Conservation (phyloP, 2,888 invertebrate species). For the Seira ritae region DNA sequence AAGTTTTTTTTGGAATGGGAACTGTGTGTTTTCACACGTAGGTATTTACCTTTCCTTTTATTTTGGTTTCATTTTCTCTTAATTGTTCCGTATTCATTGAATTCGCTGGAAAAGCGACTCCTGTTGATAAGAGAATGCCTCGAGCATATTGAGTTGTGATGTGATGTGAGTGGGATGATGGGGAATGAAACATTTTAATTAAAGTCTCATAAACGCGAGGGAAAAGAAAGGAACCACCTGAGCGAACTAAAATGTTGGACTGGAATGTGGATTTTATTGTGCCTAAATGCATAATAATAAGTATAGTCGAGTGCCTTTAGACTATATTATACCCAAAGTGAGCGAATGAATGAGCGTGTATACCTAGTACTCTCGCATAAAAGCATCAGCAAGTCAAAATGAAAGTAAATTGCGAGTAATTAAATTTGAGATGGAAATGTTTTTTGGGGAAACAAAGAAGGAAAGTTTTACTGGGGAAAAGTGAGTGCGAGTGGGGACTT, state of each 20-base stretch:
- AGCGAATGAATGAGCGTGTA: slow-evolving; percentile 1
- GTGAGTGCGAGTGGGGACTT: not conserved
- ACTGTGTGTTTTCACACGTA: not conserved
- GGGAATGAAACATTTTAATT: slow-evolving; percentile 62
- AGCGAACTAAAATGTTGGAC: slow-evolving; percentile 23
- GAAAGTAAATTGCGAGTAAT: slow-evolving; percentile 64
- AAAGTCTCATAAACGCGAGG: slow-evolving; percentile 57
- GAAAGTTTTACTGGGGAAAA: slow-evolving; percentile 6
- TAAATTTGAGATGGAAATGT: slow-evolving; percentile 66
- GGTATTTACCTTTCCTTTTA: slow-evolving; percentile 47
- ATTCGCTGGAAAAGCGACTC: slow-evolving; percentile 14
- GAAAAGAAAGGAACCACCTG: slow-evolving; percentile 44
- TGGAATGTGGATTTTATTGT: not conserved
- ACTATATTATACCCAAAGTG: no score
- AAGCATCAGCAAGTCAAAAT: slow-evolving; percentile 49
- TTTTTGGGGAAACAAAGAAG: slow-evolving; percentile 58
- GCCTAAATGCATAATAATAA: not conserved
- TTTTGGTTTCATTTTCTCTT: slow-evolving; percentile 60
- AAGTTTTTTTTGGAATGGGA: not conserved
- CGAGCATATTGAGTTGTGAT: not conserved
- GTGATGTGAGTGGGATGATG: slow-evolving; percentile 17
- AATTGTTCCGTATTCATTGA: slow-evolving; percentile 59
- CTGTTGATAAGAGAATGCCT: not conserved
- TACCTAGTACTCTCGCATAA: not conserved
- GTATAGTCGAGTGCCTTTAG: no score